Conservation (phyloP, 2,888 invertebrate species). For the Podabrus alpinus region DNA sequence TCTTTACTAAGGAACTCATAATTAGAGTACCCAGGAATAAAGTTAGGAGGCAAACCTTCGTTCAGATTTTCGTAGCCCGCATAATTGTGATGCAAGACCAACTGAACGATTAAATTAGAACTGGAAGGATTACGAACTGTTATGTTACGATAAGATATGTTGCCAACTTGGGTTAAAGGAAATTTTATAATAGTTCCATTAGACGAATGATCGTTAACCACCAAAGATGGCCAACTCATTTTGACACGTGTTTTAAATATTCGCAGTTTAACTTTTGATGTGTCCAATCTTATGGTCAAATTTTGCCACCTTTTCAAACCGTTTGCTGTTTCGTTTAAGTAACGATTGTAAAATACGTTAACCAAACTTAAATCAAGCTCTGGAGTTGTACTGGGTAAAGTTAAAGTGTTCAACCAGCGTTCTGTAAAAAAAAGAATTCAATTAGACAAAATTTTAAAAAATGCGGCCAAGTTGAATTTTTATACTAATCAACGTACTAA, state of each 20-base stretch:
- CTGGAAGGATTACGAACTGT: constrained; percentile 75
- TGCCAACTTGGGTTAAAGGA: constrained; percentile 76
- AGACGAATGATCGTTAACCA: constrained; percentile 47
- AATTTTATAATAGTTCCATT: constrained; percentile 62
- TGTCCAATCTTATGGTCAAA: constrained; percentile 75
- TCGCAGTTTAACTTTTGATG: constrained; percentile 69
- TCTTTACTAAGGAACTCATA: constrained; percentile 1
- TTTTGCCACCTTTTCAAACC: constrained; percentile 63
- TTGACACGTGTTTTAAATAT: constrained; percentile 68
- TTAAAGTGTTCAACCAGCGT: constrained; percentile 70
- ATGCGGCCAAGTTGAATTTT: neutral
- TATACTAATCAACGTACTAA: neutral
- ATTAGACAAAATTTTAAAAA: neutral
- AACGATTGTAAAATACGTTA: constrained; percentile 65
- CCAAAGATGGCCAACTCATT: constrained; percentile 69
- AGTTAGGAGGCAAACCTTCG: constrained; percentile 56
- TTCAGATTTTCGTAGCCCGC: constrained; percentile 64
- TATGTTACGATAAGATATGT: constrained; percentile 66
- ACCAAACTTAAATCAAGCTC: constrained; percentile 72
- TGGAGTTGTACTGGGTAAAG: constrained; percentile 67
- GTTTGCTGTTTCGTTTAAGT: constrained; percentile 58
- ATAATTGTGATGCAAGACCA: constrained; percentile 72
- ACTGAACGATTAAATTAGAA: constrained; percentile 72
- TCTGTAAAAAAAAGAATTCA: constrained; percentile 18
- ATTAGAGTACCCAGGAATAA: constrained; percentile 39